Conservation (phyloP, 1,140 invertebrate species). For the Sinella curviseta region DNA sequence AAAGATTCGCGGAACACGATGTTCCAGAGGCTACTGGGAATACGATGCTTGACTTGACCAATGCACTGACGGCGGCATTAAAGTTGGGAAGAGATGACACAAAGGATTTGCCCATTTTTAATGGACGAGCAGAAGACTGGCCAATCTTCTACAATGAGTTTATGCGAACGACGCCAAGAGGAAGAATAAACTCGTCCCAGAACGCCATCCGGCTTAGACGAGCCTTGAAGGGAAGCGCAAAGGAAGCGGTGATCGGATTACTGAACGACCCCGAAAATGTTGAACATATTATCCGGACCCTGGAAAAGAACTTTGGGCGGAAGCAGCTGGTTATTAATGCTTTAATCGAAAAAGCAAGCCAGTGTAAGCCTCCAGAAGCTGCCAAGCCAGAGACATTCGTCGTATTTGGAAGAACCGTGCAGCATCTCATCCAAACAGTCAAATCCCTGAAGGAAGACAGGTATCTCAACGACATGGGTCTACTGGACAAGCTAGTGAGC, state of each 20-base stretch:
- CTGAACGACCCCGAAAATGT: neutral
- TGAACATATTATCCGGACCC: neutral
- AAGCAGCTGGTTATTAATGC: neutral
- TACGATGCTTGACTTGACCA: too few relatives aligned
- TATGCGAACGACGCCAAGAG: neutral
- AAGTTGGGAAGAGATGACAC: neutral
- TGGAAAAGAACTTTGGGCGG: neutral
- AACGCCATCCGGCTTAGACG: neutral
- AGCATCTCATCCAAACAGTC: too few relatives aligned
- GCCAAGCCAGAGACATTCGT: neutral
- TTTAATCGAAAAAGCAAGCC: neutral
- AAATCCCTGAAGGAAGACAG: neutral
- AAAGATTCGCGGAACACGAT: too few relatives aligned
- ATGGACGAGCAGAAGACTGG: neutral
- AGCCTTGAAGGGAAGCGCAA: neutral
- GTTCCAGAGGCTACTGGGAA: too few relatives aligned
- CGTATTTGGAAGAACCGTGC: neutral
- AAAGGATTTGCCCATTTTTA: neutral
- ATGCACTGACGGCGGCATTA: neutral
- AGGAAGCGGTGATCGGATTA: neutral
- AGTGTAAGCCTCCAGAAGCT: neutral
- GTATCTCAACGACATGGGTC: neutral
- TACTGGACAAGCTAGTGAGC: neutral
- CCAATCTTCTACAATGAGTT: neutral
- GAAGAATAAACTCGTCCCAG: neutral